phyloP scores from a whole-genome alignment of 2,113 vertebrate species.

The Apteryx mantelli region DNA sequence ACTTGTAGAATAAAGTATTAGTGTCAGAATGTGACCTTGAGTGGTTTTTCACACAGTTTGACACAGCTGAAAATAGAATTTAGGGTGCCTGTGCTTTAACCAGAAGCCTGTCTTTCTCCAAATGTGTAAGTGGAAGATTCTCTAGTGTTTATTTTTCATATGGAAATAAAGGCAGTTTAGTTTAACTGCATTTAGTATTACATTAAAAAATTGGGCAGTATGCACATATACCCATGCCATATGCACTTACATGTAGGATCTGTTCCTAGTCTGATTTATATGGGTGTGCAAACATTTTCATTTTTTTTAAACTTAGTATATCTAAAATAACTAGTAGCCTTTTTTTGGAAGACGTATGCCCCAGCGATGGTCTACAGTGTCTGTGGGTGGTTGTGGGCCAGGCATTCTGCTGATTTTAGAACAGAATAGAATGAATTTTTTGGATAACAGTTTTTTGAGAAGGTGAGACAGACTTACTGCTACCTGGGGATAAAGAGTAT shows the following conservation, averaged over 20 bases:
- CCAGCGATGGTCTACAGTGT: not conserved
- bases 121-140: not conserved
- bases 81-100: not conserved
- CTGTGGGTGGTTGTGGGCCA: slow-evolving; percentile 40
- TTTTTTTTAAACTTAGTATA: not conserved
- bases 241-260: accelerated
- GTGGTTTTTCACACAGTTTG: not conserved
- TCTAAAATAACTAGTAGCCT: not conserved
- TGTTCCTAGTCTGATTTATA: not conserved
- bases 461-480: slow-evolving; percentile 64
- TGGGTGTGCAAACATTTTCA: not conserved
- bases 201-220: not conserved
- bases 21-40: accelerated
- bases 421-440: slow-evolving; percentile 70
- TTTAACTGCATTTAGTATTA: not conserved
- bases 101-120: not conserved
- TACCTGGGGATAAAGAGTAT: slow-evolving; percentile 17
- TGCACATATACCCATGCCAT: accelerated
- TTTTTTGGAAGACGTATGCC: not conserved
- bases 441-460: slow-evolving; percentile 69
- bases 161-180: not conserved
- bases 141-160: not conserved
- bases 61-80: not conserved
- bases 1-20: not conserved
- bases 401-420: slow-evolving; percentile 53